These are phyloP conservation scores for Alfaro cultratus DNA, from an alignment of 2,797 vertebrate genomes.

Conservation along the genomic window DNA sequence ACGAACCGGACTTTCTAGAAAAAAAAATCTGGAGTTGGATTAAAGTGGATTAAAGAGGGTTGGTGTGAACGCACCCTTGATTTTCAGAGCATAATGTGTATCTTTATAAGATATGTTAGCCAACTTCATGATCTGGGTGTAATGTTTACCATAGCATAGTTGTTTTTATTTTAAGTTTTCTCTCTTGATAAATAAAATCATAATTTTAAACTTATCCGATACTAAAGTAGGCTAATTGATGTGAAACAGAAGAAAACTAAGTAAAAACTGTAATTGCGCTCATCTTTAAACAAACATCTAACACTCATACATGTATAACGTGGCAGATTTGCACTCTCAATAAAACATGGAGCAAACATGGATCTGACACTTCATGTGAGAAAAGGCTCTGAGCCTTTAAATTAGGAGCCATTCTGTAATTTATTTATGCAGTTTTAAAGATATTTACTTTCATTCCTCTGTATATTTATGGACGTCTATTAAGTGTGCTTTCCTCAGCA, in stretches of 20 bases:
- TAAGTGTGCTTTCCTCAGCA: slow-evolving; percentile 63
- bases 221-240: not conserved
- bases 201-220: not conserved
- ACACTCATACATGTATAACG: slow-evolving; percentile 49
- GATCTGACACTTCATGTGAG: slow-evolving; percentile 26
- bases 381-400: slow-evolving; percentile 38
- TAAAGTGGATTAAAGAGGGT: too few species aligned
- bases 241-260: not conserved
- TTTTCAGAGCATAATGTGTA: not conserved
- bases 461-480: slow-evolving; percentile 63
- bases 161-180: not conserved
- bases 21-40: too few species aligned
- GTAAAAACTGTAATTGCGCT: slow-evolving; percentile 20
- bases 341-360: slow-evolving; percentile 46
- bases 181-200: not conserved
- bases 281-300: slow-evolving; percentile 50
- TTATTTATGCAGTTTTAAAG: slow-evolving; percentile 59
- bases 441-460: slow-evolving; percentile 50
- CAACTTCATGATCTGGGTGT: not conserved
- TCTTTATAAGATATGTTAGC: not conserved
- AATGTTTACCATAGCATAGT: not conserved
- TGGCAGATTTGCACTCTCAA: slow-evolving; percentile 62
- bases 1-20: too few species aligned
- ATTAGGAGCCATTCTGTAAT: slow-evolving; percentile 42
- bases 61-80: not conserved